These are phyloP conservation scores for Leuciscus idus DNA, from an alignment of 2,113 vertebrate species.

Conservation along the genomic window DNA sequence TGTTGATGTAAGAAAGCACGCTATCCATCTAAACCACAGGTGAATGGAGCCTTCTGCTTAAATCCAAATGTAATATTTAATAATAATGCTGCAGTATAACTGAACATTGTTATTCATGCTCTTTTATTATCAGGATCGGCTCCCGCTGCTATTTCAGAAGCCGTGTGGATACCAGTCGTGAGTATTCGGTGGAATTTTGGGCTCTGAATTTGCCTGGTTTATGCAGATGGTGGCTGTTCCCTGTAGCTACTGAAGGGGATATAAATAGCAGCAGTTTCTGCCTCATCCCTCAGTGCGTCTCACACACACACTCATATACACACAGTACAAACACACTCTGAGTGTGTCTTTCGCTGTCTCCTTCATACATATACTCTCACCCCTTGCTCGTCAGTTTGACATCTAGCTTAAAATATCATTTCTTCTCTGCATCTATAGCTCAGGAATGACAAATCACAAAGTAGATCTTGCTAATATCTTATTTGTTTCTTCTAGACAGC, in stretches of 20 bases:
- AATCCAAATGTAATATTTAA: slow-evolving; percentile 21
- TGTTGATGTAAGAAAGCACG: not conserved
- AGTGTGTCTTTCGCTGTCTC: not conserved
- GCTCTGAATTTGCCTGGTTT: slow-evolving; percentile 4
- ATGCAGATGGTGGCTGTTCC: slow-evolving; percentile 60
- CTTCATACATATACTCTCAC: slow-evolving; percentile 5
- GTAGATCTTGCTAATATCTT: not conserved
- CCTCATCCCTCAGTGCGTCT: slow-evolving; percentile 36
- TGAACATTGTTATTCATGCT: not conserved
- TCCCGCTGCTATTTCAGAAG: not conserved
- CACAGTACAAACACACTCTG: slow-evolving; percentile 42
- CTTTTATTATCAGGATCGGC: not conserved
- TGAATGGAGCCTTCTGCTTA: not conserved
- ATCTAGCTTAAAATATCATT: slow-evolving; percentile 5
- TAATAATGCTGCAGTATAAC: not conserved
- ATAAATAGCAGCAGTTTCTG: slow-evolving; percentile 55
- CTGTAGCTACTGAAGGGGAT: slow-evolving; percentile 53
- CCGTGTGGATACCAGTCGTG: not conserved
- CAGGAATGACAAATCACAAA: not conserved
- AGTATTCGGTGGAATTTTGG: slow-evolving; percentile 36
- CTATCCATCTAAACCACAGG: slow-evolving; percentile 12
- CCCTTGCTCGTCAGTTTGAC: slow-evolving; percentile 9
- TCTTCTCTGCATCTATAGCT: not conserved
- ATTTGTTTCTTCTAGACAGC: not conserved
- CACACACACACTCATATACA: not conserved